phyloP scores from a whole-genome alignment of 2,888 invertebrate genomes.

The Podotricha telesiphe region DNA sequence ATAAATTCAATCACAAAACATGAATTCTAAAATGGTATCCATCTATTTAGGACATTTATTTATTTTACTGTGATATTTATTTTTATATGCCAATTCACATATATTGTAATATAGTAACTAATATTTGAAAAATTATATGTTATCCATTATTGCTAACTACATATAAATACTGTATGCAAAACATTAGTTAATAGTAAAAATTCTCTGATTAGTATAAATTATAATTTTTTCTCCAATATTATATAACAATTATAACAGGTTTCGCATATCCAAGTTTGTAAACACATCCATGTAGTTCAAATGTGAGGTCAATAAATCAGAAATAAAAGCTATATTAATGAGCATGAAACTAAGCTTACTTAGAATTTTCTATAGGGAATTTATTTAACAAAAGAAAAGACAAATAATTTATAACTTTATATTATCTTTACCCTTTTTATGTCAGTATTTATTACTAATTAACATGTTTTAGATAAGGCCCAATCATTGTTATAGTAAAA shows the following conservation, averaged over 20 bases:
- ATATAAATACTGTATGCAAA: not conserved
- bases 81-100: constrained; percentile 7
- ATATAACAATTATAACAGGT: not conserved
- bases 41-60: constrained; percentile 54
- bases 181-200: not conserved
- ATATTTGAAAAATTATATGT: not conserved
- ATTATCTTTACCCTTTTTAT: not conserved
- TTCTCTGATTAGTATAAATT: not conserved
- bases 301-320: constrained; percentile 7
- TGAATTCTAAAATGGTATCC: constrained; percentile 80
- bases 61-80: constrained; percentile 66
- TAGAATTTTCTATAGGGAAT: not conserved
- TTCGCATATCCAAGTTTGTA: not conserved
- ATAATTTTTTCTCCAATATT: not conserved
- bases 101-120: not conserved
- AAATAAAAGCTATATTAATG: not conserved
- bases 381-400: not conserved
- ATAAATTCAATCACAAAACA: constrained; percentile 67
- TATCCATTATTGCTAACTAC: not conserved
- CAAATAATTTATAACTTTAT: not conserved
- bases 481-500: not conserved
- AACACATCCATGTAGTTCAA: not conserved
- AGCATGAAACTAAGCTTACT: not conserved
- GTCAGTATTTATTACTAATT: not conserved
- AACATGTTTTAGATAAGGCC: not conserved